Base-by-base conservation (phyloP, 2,888 invertebrate species). In the Endomychus coccineus region DNA sequence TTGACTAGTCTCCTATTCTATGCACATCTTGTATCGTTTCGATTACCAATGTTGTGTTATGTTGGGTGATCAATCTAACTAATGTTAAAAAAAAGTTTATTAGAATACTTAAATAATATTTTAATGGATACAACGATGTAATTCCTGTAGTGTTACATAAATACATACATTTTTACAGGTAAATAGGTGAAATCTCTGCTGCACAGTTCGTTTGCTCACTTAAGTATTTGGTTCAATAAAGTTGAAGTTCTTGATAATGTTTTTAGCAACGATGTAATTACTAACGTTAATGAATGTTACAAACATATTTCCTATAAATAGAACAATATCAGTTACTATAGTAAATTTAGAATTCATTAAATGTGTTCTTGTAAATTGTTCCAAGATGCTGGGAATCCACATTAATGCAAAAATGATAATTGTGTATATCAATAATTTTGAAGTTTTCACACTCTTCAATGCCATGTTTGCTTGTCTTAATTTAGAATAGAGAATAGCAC, bases 301-400 rank as follows among this genome's bases (percentile, higher is more conserved):
- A 35, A 52, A 52, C 7, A 48, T 16, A 27, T 57, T 59, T 21
- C 56, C 59, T 27, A 60, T 30, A 14, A 48, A 44, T 36, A 60
- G 45, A 36, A 58, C 47, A 9, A 56, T 17, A 31, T 59, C 56
- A 16, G 56, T 51, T 5, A 55, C 22, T 11, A 58, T 15, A 39
- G 48, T 52, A 13, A 58, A 48, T 19, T 42, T 42, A 16, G 36
- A 39, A 22, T 56, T 37, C 5, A 48, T 42, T 22, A 64, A 43
- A 48, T 55, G 61, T n/a, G 49, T 52, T 40, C 60, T 50, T 14
- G 44, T 43, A 45, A 60, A 53, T 36, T 56, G 35, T 40, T 64
- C 61, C 12, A 59, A 28, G 17, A 61, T 45, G 30, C 51, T 51
- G n/a, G 63, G 62, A 40, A 62, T 43, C 65, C 65, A 65, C 25